Conservation (phyloP, 2,113 vertebrate genomes). For the Gambusia affinis region DNA sequence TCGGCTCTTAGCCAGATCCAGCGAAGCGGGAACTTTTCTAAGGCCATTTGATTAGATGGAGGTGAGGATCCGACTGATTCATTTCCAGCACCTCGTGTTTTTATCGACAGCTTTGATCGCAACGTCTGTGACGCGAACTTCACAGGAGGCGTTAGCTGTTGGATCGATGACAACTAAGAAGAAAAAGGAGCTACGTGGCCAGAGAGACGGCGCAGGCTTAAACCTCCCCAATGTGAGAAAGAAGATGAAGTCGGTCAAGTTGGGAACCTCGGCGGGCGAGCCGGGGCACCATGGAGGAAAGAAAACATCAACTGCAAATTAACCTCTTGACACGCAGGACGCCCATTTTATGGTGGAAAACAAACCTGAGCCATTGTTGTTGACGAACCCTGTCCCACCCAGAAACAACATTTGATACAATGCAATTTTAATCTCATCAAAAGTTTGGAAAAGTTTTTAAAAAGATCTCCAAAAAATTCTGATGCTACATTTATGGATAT, state of each 20-base stretch:
- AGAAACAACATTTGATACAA: neutral
- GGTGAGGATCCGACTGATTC: conserved; percentile 36
- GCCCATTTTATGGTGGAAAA: conserved; percentile 1
- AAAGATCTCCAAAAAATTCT: no score
- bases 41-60: conserved; percentile 34
- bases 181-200: conserved; percentile 26
- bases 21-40: conserved; percentile 4
- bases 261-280: conserved; percentile 39
- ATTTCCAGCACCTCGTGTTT: conserved; percentile 4
- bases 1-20: conserved; percentile 25
- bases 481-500: no score
- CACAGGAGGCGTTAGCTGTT: conserved; percentile 33
- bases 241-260: conserved; percentile 36
- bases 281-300: conserved; percentile 14
- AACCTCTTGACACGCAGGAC: neutral
- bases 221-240: conserved; percentile 39
- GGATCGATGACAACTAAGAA: conserved; percentile 41
- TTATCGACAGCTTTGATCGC: conserved; percentile 38
- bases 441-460: no score
- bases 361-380: neutral
- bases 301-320: conserved; percentile 16
- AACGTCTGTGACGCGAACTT: conserved; percentile 6
- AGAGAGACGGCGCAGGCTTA: conserved; percentile 32
- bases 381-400: neutral
- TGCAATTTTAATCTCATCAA: neutral